These are phyloP conservation scores for Sylvia borin DNA, from an alignment of 2,797 vertebrate genomes.

Conservation along the genomic window DNA sequence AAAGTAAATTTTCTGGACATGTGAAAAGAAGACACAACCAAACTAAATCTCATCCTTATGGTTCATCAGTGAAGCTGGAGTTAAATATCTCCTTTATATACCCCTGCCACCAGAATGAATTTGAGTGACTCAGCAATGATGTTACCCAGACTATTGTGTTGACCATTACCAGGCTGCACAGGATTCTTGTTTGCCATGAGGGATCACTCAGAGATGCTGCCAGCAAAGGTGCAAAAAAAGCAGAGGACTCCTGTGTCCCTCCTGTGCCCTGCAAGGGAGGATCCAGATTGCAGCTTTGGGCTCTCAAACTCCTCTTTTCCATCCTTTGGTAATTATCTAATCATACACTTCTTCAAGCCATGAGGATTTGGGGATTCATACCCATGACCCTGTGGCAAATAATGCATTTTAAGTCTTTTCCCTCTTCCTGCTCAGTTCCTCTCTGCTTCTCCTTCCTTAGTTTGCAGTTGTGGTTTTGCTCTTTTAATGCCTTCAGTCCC, in stretches of 20 bases:
- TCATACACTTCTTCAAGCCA: not conserved
- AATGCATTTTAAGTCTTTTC: not conserved
- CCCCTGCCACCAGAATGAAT: not conserved
- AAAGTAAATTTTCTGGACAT: not conserved
- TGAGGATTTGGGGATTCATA: not conserved
- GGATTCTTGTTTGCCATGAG: not conserved
- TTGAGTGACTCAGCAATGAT: not conserved
- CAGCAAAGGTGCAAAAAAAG: not conserved
- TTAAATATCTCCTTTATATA: rapidly evolving
- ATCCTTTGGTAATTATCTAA: not conserved
- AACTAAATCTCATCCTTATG: not conserved
- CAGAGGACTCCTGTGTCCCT: not conserved
- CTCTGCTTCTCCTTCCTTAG: not conserved
- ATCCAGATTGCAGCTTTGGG: not conserved
- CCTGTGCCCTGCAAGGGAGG: not conserved
- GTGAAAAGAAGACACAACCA: not conserved
- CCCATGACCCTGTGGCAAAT: not conserved
- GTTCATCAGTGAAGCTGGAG: not conserved
- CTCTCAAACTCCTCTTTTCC: not conserved
- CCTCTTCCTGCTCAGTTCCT: not conserved
- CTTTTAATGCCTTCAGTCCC: not conserved
- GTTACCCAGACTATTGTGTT: not conserved
- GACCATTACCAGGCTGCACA: not conserved
- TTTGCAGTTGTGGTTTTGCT: not conserved
- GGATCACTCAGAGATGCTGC: not conserved